phyloP scores from a whole-genome alignment of 2,888 invertebrate genomes.

The Phengaris alcon region DNA sequence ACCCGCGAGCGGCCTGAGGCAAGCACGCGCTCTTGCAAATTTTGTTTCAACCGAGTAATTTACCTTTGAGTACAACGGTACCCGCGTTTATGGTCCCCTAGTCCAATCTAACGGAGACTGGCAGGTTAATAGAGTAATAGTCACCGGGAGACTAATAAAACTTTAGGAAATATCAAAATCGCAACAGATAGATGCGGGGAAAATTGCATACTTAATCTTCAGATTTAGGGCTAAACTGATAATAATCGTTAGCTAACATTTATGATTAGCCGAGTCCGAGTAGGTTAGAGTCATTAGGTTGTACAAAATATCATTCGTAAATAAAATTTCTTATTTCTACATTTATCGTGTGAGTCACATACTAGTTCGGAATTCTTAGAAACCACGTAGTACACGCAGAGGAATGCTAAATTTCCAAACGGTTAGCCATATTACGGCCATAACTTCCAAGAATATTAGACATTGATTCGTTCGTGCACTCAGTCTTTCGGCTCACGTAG shows the following conservation, averaged over 20 bases:
- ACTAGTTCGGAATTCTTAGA: constrained; percentile 35
- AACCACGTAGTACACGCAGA: constrained; percentile 35
- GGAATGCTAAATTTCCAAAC: constrained; percentile 40
- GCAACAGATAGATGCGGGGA: not conserved
- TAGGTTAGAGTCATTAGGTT: too few relatives aligned
- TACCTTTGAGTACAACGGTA: constrained; percentile 52
- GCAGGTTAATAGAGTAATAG: constrained; percentile 31
- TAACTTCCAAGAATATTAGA: constrained; percentile 56
- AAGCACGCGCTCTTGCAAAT: constrained; percentile 61
- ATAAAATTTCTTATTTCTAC: not conserved
- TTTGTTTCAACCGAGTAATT: constrained; percentile 43
- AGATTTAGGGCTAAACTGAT: not conserved
- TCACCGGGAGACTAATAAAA: not conserved
- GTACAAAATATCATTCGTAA: not conserved
- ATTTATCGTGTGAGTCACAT: constrained; percentile 11
- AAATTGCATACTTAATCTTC: not conserved
- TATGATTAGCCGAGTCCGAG: too few relatives aligned
- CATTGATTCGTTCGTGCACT: constrained; percentile 44
- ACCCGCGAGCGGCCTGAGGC: constrained; percentile 67
- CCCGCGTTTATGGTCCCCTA: constrained; percentile 50
- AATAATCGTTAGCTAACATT: too few relatives aligned
- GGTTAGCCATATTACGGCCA: constrained; percentile 46
- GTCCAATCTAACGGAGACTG: constrained; percentile 43
- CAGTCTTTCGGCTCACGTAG: constrained; percentile 61
- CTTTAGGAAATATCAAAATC: not conserved